Base-by-base conservation (phyloP, 2,888 invertebrate species). In the Phyto melanocephala region DNA sequence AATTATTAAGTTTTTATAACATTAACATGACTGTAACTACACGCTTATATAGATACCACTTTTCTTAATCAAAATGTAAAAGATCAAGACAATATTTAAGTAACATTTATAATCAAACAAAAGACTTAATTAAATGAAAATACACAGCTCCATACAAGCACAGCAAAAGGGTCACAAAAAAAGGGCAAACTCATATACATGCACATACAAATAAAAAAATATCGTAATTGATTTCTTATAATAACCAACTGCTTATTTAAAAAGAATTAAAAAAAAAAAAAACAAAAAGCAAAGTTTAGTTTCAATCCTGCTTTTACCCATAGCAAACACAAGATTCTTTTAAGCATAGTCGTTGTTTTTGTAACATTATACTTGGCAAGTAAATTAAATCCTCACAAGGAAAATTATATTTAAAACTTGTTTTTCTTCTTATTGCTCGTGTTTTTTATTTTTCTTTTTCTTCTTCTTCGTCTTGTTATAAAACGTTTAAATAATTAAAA, bases 401-500 rank as follows among this genome's bases (percentile, higher is more conserved):
- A 76, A 72, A 81, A 77, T 81, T 62, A 28, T 77, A 72, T 77
- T 60, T 54, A 72, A 79, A 77, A 72, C 45, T 72, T 67, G 67
- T 50, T 28, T 13, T 60, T 50, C 17, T 11, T 10, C 58, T 11
- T 20, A 11, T 5, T 10, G 20, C 11, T 20, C 33, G 6, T 33
- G 8, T 56, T 56, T 50, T 67, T 6, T 50, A 6, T 17, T 28
- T 20, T 22, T 8, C 11, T 45, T 15, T 47, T 22, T n/a, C n/a
- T 47, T 68, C 60, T 45, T 15, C 35, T 22, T n/a, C n/a, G 35
- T 68, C 60, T 52, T 77, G 76, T 52, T 68, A 52, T 37, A 72
- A 81, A 80, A 77, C 67, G 71, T 77, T 81, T 81, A 81, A 81
- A 77, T 77, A 77, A 81, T 77, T 81, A 81, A 81, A 81, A 77